Evolutionary conservation across 92 coral and sea anemone species (phyloP), one percentile per base, ranked within the genome.

Genomic region (Metridium senile): DNA sequence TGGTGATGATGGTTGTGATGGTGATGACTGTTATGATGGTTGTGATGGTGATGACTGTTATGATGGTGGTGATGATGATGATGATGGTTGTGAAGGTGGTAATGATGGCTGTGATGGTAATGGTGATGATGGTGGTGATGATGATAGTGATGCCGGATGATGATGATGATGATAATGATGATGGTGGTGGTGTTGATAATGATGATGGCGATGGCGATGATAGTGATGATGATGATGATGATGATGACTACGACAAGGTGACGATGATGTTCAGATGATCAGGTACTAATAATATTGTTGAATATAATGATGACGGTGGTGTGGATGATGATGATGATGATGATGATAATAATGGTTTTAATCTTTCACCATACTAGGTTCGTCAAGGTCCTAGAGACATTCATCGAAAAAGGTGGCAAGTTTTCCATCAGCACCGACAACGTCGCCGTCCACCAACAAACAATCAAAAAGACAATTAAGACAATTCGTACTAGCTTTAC

Each of bases 391-490:
- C 82, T 96, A 34, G 99, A 96, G 66, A 84, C 74, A 46, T 96
- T 84, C 74, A 68, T 96, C 70, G 93, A 93, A 33, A 89, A 93
- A 54, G 99, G 99, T 51, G 99, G 99, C 10, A 75, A 82, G 45
- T 88, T 96, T 76, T 75, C 88, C 77, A 85, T 88, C 58, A 88
- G 81, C 7, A 87, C 99, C 10, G 61, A 87, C 0, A 96, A 96
- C 79, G 86, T 96, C 74, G 91, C 86, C 22, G 93, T 96, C 32
- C 93, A 74, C 20, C 72, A 76, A 19, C 77, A 87, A 31, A 63
- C 62, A 17, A 72, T 92, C 56, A 52, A 83, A 64, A 49, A 72
- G 22, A 43, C 74, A 52, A 77, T 49, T 1, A 69, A 72, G 0
- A 62, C 70, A 33, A 58, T 71, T 43, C 72, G 79, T 35, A 72